Percentiles rank a stretch among this genome's conserved stretches.
These are phyloP conservation scores for Catamblyrhynchus diadema DNA, from an alignment of 2,797 vertebrate genomes.

Conservation along the genomic window DNA sequence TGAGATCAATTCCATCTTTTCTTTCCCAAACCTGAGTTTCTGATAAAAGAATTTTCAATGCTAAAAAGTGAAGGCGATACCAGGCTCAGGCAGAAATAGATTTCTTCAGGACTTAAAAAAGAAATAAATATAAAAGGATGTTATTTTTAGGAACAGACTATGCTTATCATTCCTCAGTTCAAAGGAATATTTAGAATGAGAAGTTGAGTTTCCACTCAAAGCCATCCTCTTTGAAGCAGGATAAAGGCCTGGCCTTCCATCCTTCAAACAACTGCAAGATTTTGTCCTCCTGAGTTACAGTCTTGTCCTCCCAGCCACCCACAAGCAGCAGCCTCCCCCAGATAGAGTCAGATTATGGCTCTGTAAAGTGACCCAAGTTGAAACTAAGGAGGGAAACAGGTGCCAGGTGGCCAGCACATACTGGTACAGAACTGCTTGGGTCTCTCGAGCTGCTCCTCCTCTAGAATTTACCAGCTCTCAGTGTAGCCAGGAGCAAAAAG, in stretches of 20 bases:
- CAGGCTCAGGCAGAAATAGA: not conserved
- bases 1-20: not conserved
- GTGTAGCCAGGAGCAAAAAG: not conserved
- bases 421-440: not conserved
- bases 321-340: slow-evolving; percentile 27
- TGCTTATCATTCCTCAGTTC: slow-evolving; percentile 9
- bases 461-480: not conserved
- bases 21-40: not conserved
- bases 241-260: slow-evolving; percentile 37
- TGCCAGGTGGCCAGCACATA: slow-evolving; percentile 15
- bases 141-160: slow-evolving; percentile 14
- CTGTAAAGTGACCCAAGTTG: slow-evolving; percentile 45
- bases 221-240: slow-evolving; percentile 48
- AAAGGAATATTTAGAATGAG: slow-evolving; percentile 40
- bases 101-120: slow-evolving; percentile 5
- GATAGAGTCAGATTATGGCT: not conserved
- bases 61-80: not conserved
- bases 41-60: not conserved
- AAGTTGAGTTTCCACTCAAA: slow-evolving; percentile 57
- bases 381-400: slow-evolving; percentile 31
- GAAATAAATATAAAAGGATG: not conserved
- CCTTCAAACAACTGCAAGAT: slow-evolving; percentile 52
- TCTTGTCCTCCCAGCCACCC: not conserved
- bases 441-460: not conserved
- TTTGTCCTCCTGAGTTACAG: slow-evolving; percentile 40